A percentile compares a stretch with the other conserved stretches of the same genome.
These are phyloP conservation scores for Anniella stebbinsi DNA, from an alignment of 2,797 vertebrate species.

Conservation along the genomic window DNA sequence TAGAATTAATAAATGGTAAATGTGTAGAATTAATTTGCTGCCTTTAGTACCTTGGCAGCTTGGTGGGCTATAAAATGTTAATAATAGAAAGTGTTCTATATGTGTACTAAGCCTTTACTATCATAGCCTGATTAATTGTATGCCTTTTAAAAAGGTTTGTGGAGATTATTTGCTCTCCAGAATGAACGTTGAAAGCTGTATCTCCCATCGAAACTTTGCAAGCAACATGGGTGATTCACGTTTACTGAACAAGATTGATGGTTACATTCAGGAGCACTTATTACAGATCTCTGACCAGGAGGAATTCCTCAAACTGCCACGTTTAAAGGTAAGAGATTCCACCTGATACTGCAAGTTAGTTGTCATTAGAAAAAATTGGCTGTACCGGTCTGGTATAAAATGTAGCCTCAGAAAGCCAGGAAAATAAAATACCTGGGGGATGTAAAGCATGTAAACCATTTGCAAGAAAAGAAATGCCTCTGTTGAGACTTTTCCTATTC, in stretches of 20 bases:
- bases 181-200: slow-evolving; percentile 93
- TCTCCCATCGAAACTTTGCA: slow-evolving; percentile 96
- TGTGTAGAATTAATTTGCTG: not conserved
- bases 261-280: slow-evolving; percentile 96
- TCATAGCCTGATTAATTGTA: not conserved
- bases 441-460: not conserved
- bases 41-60: not conserved
- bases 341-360: not conserved
- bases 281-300: slow-evolving; percentile 96
- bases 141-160: slow-evolving; percentile 86
- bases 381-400: not conserved
- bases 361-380: not conserved
- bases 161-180: slow-evolving; percentile 97
- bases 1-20: fast-evolving
- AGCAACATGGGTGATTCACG: slow-evolving; percentile 92
- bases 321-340: slow-evolving; percentile 88
- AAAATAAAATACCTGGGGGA: not conserved
- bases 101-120: not conserved
- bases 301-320: slow-evolving; percentile 97
- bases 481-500: not conserved
- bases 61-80: not conserved
- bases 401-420: not conserved
- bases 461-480: not conserved
- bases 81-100: not conserved
- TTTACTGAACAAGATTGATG: slow-evolving; percentile 92